phyloP scores from a whole-genome alignment of 1,140 invertebrate genomes.

The Muscidifurax raptorellus region DNA sequence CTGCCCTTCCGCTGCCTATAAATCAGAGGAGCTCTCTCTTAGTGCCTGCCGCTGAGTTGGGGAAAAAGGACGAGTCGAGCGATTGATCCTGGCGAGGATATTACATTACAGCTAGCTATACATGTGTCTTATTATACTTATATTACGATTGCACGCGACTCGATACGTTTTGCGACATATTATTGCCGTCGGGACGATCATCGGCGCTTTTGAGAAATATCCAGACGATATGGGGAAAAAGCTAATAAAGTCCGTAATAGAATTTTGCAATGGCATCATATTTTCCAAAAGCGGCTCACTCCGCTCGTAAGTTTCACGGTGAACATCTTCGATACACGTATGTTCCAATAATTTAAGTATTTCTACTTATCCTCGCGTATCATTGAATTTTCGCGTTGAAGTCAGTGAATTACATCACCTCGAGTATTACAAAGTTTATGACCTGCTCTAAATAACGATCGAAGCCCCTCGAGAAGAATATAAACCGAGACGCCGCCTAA shows the following conservation, averaged over 20 bases:
- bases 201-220: not conserved
- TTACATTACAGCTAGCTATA: not conserved
- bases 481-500: no score
- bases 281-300: no score
- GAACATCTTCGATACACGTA: no score
- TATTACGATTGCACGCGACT: constrained; percentile 35
- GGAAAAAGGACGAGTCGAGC: no score
- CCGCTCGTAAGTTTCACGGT: no score
- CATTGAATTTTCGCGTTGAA: not conserved
- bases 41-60: not conserved
- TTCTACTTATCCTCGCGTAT: no score
- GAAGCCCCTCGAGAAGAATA: no score
- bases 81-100: not conserved
- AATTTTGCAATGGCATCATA: not conserved
- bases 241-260: not conserved
- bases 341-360: not conserved
- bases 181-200: not conserved
- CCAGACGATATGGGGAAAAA: not conserved
- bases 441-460: no score
- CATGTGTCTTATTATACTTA: constrained; percentile 13
- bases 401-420: no score
- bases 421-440: no score
- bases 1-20: constrained; percentile 48
- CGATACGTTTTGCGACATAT: constrained; percentile 23
- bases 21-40: constrained; percentile 29